phyloP scores from a whole-genome alignment of 2,113 vertebrate species.

The Rhabdornis inornatus region DNA sequence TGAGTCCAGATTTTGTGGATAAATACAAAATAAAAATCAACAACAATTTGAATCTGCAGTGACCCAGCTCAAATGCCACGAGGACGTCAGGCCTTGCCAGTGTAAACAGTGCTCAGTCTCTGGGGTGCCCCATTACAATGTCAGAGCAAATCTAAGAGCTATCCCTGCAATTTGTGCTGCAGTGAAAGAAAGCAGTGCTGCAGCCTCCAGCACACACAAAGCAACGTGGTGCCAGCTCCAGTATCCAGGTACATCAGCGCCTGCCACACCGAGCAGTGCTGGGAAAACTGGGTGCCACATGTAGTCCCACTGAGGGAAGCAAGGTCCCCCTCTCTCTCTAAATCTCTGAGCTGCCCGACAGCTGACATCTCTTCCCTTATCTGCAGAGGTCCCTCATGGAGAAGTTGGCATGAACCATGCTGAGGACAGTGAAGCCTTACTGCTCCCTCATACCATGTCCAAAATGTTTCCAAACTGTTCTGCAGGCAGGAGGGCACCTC shows the following conservation, averaged over 20 bases:
- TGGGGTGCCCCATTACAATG: not conserved
- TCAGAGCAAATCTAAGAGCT: conserved; percentile 21
- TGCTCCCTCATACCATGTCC: not conserved
- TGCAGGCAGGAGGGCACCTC: not conserved
- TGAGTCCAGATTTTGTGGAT: not conserved
- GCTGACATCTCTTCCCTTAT: not conserved
- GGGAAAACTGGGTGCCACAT: not conserved
- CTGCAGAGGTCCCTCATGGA: not conserved
- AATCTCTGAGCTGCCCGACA: not conserved
- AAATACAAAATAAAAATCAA: conserved; percentile 55
- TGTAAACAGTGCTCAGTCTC: not conserved
- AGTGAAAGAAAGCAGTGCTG: not conserved
- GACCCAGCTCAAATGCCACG: conserved; percentile 18
- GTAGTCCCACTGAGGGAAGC: fast-evolving
- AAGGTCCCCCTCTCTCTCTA: fast-evolving
- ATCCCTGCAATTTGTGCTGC: not conserved
- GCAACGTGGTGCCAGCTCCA: fast-evolving
- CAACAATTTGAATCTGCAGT: not conserved
- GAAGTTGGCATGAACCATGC: not conserved
- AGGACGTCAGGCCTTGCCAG: conserved; percentile 30
- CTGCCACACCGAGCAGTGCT: fast-evolving
- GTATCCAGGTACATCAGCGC: not conserved
- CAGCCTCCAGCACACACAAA: not conserved
- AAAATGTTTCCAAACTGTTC: not conserved
- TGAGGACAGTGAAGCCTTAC: not conserved